Percentiles rank a stretch among this genome's conserved stretches.
Conservation (phyloP, 2,888 invertebrate genomes). For the Actias luna region DNA sequence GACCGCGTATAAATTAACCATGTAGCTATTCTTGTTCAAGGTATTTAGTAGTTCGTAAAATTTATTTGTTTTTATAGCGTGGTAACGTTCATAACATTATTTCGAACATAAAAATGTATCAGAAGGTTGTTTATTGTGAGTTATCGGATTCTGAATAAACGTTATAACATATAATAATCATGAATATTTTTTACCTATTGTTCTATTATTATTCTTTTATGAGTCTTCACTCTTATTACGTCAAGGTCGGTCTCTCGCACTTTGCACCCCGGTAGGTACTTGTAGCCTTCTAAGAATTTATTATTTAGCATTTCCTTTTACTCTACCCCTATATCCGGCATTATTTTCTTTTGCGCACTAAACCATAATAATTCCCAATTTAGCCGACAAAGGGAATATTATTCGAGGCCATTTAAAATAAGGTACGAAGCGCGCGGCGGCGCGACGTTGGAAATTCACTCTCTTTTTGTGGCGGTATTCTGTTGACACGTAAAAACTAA, state of each 20-base stretch:
- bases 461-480: constrained; percentile 13
- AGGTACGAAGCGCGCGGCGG: no score
- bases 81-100: no score
- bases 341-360: constrained; percentile 44
- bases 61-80: no score
- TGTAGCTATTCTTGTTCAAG: no score
- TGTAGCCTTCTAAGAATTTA: not conserved
- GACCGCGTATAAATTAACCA: no score
- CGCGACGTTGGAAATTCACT: constrained; percentile 32
- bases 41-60: no score
- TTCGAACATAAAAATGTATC: no score
- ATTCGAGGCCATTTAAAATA: constrained; percentile 48
- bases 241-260: not conserved
- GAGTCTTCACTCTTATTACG: not conserved
- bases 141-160: no score
- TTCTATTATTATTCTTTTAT: no score
- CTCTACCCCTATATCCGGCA: constrained; percentile 13
- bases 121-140: no score
- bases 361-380: constrained; percentile 61
- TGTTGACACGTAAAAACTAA: not conserved
- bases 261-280: not conserved
- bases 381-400: constrained; percentile 52
- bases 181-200: no score
- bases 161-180: no score
- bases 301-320: not conserved